phyloP scores from a whole-genome alignment of 2,888 invertebrate species.

The Biston stratarius region DNA sequence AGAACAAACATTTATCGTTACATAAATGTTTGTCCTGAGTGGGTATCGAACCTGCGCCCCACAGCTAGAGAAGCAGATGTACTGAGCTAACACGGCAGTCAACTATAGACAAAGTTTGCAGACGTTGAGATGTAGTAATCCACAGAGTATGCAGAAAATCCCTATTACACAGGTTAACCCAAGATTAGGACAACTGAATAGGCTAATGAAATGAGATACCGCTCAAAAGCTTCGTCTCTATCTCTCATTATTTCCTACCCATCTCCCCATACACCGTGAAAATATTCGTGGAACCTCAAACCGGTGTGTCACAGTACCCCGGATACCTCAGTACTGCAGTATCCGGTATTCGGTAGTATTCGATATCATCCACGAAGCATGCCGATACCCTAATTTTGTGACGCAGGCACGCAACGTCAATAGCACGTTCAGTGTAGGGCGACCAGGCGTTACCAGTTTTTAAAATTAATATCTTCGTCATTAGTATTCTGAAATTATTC shows the following conservation, averaged over 20 bases:
- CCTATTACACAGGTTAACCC: too few species aligned
- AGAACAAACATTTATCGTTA: too few species aligned
- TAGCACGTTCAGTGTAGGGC: conserved; percentile 30
- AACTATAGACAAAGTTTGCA: too few species aligned
- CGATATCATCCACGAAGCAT: conserved; percentile 7
- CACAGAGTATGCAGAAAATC: too few species aligned
- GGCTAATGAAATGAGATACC: conserved; percentile 6
- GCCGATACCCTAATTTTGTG: conserved; percentile 44
- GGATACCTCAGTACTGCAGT: conserved; percentile 7
- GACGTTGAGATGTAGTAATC: too few species aligned
- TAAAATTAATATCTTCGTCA: not conserved
- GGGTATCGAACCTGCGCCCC: too few species aligned
- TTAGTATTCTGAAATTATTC: not conserved
- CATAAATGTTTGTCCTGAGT: too few species aligned
- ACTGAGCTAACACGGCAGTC: too few species aligned
- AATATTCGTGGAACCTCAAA: not conserved
- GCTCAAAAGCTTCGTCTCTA: conserved; percentile 6
- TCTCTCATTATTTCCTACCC: conserved; percentile 11
- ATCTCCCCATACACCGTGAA: not conserved
- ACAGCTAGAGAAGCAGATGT: too few species aligned
- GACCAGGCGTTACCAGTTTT: conserved; percentile 12
- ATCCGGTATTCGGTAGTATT: conserved; percentile 5
- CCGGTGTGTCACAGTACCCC: not conserved
- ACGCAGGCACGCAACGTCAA: conserved; percentile 41
- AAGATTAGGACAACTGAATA: not conserved